Evolutionary conservation across 2,797 vertebrate species (phyloP).

Genomic region (Agapornis canus): DNA sequence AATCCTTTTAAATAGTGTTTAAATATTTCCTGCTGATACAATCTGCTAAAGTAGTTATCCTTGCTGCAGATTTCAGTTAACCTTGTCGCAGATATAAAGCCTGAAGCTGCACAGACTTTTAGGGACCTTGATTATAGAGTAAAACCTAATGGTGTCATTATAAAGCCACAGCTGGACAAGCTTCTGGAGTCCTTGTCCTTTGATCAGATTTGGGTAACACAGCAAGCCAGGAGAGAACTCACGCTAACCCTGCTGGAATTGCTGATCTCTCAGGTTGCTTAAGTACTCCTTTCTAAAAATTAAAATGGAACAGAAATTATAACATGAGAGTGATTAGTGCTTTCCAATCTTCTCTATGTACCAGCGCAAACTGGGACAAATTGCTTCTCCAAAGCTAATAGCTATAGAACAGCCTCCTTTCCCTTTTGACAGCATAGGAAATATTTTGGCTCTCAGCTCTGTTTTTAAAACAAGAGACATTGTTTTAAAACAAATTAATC

Average conservation of each 20-base stretch:
- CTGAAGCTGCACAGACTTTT: constrained; percentile 76
- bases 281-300: constrained; percentile 56
- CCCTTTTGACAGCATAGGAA: background rate
- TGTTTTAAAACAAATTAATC: background rate
- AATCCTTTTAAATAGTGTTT: constrained; percentile 84
- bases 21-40: constrained; percentile 81
- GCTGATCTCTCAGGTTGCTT: constrained; percentile 43
- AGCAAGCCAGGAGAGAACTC: constrained; percentile 50
- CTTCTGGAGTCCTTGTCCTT: constrained; percentile 77
- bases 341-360: background rate
- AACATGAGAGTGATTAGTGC: background rate
- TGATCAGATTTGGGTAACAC: constrained; percentile 74
- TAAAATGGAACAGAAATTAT: constrained; percentile 28
- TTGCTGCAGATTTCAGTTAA: constrained; percentile 83
- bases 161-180: constrained; percentile 79
- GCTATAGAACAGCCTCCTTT: background rate
- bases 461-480: constrained; percentile 12
- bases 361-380: background rate
- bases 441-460: background rate
- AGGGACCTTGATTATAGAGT: constrained; percentile 74
- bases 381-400: background rate
- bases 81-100: constrained; percentile 80
- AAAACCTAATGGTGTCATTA: constrained; percentile 78
- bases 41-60: constrained; percentile 81
- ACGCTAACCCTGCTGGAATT: constrained; percentile 52